phyloP scores from a whole-genome alignment of 2,797 vertebrate species.

The Micrastur ruficollis region DNA sequence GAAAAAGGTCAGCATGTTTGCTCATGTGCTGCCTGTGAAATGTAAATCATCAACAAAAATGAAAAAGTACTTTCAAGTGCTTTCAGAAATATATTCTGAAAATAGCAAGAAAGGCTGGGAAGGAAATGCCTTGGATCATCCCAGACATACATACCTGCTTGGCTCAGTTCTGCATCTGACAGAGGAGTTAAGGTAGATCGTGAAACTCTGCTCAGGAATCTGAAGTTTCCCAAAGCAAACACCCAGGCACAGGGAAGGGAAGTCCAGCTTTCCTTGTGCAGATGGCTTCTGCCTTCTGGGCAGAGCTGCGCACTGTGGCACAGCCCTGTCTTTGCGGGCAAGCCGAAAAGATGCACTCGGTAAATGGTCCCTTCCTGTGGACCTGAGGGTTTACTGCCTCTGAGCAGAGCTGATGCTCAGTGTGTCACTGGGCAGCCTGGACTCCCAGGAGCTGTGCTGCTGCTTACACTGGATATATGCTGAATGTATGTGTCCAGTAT shows the following conservation, averaged over 20 bases:
- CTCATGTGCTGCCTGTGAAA: neutral
- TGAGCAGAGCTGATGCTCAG: neutral
- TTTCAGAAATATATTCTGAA: neutral
- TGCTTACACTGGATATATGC: neutral
- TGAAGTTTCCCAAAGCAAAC: neutral
- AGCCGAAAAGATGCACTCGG: accelerated
- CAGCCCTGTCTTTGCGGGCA: neutral
- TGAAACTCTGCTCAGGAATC: neutral
- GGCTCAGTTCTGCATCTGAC: neutral
- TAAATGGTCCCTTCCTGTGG: neutral
- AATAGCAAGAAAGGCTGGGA: neutral
- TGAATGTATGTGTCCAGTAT: neutral
- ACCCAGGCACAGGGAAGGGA: neutral
- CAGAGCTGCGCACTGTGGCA: neutral
- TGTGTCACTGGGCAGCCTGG: neutral
- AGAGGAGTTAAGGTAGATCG: neutral
- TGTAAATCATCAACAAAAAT: neutral
- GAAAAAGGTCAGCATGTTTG: neutral
- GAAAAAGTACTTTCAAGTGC: neutral
- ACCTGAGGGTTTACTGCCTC: neutral
- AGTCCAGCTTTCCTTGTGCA: neutral
- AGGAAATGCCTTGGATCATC: neutral
- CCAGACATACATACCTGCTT: neutral
- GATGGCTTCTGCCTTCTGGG: neutral
- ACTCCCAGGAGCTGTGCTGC: neutral